Percentiles rank a stretch among this genome's conserved stretches.
These are phyloP conservation scores for Plodia interpunctella DNA, from an alignment of 1,140 invertebrate species.

Conservation along the genomic window DNA sequence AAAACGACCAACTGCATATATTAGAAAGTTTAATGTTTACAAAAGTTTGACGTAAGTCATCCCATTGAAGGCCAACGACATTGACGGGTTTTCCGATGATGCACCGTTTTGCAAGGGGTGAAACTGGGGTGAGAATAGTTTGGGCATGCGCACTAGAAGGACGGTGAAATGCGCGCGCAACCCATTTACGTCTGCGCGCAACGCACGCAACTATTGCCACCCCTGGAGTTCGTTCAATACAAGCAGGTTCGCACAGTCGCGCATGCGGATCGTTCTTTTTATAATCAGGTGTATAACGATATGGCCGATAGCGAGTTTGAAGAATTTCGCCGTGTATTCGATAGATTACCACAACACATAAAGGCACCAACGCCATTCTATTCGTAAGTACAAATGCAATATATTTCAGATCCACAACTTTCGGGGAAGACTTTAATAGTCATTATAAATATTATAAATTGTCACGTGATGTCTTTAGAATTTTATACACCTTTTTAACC, in stretches of 20 bases:
- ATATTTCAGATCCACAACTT: neutral
- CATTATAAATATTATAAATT: constrained; percentile 15
- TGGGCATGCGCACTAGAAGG: constrained; percentile 26
- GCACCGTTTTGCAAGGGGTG: constrained; percentile 35
- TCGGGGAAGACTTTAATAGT: neutral
- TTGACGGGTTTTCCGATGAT: constrained; percentile 48
- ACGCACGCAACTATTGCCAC: constrained; percentile 29
- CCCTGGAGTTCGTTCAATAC: constrained; percentile 46
- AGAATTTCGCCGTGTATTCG: constrained; percentile 92
- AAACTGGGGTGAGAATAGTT: constrained; percentile 26
- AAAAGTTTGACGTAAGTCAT: neutral
- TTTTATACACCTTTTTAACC: constrained; percentile 9
- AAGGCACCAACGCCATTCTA: constrained; percentile 85
- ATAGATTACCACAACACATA: constrained; percentile 86
- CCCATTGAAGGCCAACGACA: constrained; percentile 5
- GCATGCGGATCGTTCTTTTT: constrained; percentile 47
- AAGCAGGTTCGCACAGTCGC: constrained; percentile 30
- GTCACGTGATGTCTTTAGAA: constrained; percentile 22
- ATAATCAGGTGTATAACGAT: constrained; percentile 67
- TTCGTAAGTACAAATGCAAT: constrained; percentile 78
- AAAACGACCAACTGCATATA: too few species aligned
- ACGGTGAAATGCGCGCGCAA: constrained; percentile 23
- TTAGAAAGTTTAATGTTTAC: neutral
- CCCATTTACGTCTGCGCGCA: constrained; percentile 22
- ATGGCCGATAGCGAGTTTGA: constrained; percentile 96